Evolutionary conservation across 2,797 vertebrate species (phyloP), one percentile per base, ranked within the genome.

Genomic region (Argyrosomus regius): DNA sequence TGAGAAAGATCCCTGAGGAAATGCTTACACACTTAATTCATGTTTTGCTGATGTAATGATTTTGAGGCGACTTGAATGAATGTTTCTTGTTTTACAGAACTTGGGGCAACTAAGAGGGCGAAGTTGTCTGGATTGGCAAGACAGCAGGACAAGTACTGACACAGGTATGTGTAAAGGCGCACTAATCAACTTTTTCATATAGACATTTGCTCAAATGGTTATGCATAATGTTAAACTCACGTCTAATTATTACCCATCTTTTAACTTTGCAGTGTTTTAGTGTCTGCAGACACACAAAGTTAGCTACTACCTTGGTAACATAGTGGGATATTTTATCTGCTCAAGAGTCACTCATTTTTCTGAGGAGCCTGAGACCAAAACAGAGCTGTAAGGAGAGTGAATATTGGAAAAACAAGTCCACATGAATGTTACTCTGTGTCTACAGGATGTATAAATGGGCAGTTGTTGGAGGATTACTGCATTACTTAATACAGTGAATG

Each of bases 121-220:
- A 64, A 87, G 52, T 82, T 86, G 43, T 82, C 56, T 90, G 80
- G 93, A 95, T 18, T 89, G 87, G 60, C 92, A 93, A 56, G 93
- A 94, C 10, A 64, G 90, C 85, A 89, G 56, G 78, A 77, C 80
- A 4, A 90, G 71, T 68, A 85, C 67, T 52, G 88, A 91, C 43
- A 82, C 84, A 90, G 94, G 95, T 95, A 52, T 54, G 89, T 39
- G 35, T 39, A 31, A 31, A 49, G 49, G 16, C 24, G 39, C 31
- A 43, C 50, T 8, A 39, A 54, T 54, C 20, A 24, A 5, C 31
- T 17, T 24, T 41, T 39, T 41, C 18, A n/a, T 20, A 6, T 9
- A 39, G 39, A 65, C 18, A 7, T 11, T 48, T 5, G 3, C 24
- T 16, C 20, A 17, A 5, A 52, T 35, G 56, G 6, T 31, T 58